Conservation (phyloP, 2,797 vertebrate genomes). For the Hypotaenidia philippensis region DNA sequence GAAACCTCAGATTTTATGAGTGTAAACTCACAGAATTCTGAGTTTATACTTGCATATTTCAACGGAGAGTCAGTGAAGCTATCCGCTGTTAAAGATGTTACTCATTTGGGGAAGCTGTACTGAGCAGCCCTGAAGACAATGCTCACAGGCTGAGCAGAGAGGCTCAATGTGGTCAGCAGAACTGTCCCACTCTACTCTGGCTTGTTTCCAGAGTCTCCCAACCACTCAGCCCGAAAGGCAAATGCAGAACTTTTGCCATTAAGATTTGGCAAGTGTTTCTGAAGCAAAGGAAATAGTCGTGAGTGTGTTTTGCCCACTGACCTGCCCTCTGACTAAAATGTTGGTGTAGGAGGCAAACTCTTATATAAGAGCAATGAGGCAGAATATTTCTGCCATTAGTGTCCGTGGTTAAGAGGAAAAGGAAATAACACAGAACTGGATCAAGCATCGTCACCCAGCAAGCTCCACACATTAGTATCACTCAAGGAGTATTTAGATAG, state of each 20-base stretch:
- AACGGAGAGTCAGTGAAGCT: not conserved
- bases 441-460: conserved; percentile 28
- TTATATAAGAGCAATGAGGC: conserved; percentile 16
- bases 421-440: conserved; percentile 60
- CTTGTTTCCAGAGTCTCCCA: not conserved
- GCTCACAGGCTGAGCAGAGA: not conserved
- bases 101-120: not conserved
- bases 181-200: not conserved
- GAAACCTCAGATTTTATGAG: not conserved
- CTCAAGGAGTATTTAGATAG: conserved; percentile 31
- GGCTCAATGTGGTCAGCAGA: not conserved
- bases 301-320: conserved; percentile 23
- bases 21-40: not conserved
- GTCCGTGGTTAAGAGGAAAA: not conserved
- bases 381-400: conserved; percentile 66
- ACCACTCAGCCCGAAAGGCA: not conserved
- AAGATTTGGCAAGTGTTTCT: conserved; percentile 29
- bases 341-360: conserved; percentile 53
- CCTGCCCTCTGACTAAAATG: conserved; percentile 51
- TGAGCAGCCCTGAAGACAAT: not conserved
- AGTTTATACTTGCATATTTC: conserved; percentile 10
- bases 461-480: not conserved
- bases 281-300: conserved; percentile 46
- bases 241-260: not conserved
- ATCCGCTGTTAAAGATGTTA: not conserved